These are phyloP conservation scores for Aphyosemion australe DNA, from an alignment of 2,113 vertebrate species.

Conservation along the genomic window DNA sequence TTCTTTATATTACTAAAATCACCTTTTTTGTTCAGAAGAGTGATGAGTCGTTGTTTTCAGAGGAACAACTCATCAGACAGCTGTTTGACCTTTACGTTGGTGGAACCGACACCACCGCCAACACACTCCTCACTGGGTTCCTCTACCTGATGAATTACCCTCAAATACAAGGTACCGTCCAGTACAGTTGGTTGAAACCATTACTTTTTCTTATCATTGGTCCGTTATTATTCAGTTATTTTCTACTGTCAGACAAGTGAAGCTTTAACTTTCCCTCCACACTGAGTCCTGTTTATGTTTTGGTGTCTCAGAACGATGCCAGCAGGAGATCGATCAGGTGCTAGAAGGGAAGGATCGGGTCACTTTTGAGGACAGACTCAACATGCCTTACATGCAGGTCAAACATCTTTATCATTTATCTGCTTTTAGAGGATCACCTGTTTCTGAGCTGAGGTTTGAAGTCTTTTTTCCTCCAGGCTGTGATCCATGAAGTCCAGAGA, in stretches of 20 bases:
- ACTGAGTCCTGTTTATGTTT: no score
- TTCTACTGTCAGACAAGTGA: no score
- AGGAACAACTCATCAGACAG: constrained; percentile 28
- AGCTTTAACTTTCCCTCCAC: no score
- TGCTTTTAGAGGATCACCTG: constrained; percentile 17
- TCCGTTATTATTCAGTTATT: no score
- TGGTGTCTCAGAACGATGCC: constrained; percentile 31
- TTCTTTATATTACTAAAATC: neutral
- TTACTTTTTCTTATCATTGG: no score
- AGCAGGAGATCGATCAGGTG: constrained; percentile 42
- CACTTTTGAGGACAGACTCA: constrained; percentile 45
- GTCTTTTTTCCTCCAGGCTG: constrained; percentile 66
- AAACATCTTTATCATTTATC: constrained; percentile 4
- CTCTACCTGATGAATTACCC: constrained; percentile 55
- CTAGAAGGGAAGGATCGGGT: constrained; percentile 27
- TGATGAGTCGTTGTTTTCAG: constrained; percentile 55
- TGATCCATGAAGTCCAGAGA: constrained; percentile 75
- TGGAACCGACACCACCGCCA: constrained; percentile 75
- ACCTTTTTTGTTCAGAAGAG: constrained; percentile 20
- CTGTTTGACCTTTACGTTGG: constrained; percentile 65
- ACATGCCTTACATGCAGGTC: constrained; percentile 47
- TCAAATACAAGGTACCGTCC: constrained; percentile 56
- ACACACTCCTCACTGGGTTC: constrained; percentile 65
- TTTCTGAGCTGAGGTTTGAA: constrained; percentile 20
- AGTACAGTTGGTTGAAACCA: no score